phyloP scores from a whole-genome alignment of 2,888 invertebrate species.

The Dynastes maya region DNA sequence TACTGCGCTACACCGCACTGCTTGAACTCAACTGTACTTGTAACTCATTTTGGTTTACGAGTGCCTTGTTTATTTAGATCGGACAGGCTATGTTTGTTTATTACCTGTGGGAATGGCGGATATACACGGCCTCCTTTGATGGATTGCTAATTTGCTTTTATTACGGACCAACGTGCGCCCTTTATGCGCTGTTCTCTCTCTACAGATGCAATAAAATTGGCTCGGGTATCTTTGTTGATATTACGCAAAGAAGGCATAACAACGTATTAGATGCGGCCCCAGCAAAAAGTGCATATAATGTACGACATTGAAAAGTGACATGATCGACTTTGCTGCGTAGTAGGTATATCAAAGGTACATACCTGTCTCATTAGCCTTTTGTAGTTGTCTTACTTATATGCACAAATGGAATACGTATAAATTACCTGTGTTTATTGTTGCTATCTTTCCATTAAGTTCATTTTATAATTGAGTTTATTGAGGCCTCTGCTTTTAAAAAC shows the following conservation, averaged over 20 bases:
- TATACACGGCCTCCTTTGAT: conserved; percentile 57
- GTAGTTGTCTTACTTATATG: neutral
- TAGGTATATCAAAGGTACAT: neutral
- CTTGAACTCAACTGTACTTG: conserved; percentile 50
- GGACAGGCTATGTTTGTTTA: conserved; percentile 55
- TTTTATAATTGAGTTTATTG: neutral
- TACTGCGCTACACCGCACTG: conserved; percentile 16
- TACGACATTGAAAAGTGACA: conserved; percentile 25
- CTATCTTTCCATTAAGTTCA: neutral
- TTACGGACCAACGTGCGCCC: conserved; percentile 37
- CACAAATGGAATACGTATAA: neutral
- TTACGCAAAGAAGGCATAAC: conserved; percentile 3
- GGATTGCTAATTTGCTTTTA: conserved; percentile 52
- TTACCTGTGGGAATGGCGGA: conserved; percentile 58
- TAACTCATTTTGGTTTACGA: conserved; percentile 58
- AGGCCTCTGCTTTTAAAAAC: no score
- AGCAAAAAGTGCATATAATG: neutral
- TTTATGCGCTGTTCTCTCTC: conserved; percentile 13
- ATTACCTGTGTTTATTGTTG: conserved; percentile 2
- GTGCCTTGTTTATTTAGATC: conserved; percentile 57
- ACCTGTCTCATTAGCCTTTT: conserved; percentile 21
- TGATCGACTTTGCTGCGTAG: neutral
- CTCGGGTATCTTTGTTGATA: conserved; percentile 21
- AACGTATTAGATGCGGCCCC: neutral
- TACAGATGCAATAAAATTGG: conserved; percentile 18